Evolutionary conservation across 2,797 vertebrate genomes (phyloP).

Genomic region (Phaenicophaeus curvirostris): DNA sequence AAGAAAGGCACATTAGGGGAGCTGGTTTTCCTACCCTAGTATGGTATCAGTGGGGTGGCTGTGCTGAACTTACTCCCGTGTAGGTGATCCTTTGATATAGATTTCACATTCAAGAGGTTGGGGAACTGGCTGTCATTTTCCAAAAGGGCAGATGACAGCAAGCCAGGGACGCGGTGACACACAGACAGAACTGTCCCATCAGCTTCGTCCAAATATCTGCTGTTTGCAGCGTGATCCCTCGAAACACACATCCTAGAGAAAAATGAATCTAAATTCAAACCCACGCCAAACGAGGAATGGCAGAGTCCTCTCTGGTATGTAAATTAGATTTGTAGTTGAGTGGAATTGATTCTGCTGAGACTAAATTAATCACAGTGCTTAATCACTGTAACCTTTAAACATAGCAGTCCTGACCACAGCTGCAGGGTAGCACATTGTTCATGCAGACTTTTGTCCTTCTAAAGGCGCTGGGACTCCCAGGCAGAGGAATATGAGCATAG

Average conservation of each 20-base stretch:
- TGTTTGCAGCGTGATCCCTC: constrained; percentile 31
- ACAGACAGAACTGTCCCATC: constrained; percentile 49
- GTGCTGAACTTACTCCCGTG: fast-evolving
- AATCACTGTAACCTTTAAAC: constrained; percentile 84
- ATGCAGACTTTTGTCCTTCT: constrained; percentile 46
- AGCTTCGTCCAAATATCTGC: constrained; percentile 57
- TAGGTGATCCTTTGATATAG: neutral
- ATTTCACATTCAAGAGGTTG: neutral
- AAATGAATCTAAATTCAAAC: constrained; percentile 51
- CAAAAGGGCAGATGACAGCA: constrained; percentile 11
- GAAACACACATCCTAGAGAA: neutral
- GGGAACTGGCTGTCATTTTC: neutral
- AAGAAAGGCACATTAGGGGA: fast-evolving
- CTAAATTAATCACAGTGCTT: constrained; percentile 90
- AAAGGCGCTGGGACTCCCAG: neutral
- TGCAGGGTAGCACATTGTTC: constrained; percentile 48
- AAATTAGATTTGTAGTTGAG: constrained; percentile 83
- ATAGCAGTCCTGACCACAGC: constrained; percentile 69
- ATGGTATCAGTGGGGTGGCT: neutral
- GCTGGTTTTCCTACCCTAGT: neutral
- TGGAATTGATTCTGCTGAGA: constrained; percentile 89
- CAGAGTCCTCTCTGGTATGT: constrained; percentile 72
- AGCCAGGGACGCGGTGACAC: constrained; percentile 31
- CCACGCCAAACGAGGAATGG: constrained; percentile 31
- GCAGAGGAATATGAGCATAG: neutral